Evolutionary conservation across 2,888 invertebrate species (phyloP).

Genomic region (Nymphalis polychloros): DNA sequence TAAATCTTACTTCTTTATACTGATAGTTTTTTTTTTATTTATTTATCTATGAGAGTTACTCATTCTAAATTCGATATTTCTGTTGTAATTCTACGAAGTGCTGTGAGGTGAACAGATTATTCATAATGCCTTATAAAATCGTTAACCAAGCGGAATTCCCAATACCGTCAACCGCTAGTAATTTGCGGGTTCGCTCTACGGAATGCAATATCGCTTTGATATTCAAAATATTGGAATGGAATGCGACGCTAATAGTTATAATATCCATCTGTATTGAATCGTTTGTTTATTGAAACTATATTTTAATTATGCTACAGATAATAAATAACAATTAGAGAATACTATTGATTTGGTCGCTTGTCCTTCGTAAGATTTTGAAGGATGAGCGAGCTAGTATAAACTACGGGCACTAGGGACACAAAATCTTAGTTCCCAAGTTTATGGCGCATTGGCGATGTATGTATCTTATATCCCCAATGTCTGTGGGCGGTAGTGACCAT

Average conservation of each 20-base stretch:
- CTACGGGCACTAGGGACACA: too few species aligned
- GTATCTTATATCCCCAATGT: too few species aligned
- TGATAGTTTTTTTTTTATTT: too few species aligned
- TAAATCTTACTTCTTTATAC: background rate
- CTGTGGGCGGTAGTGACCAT: too few species aligned
- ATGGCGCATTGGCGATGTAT: too few species aligned
- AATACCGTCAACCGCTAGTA: conserved; percentile 36
- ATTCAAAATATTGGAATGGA: conserved; percentile 48
- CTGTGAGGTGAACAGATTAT: conserved; percentile 1
- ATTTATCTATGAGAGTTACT: too few species aligned
- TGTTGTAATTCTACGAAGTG: background rate
- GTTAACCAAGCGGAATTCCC: conserved; percentile 22
- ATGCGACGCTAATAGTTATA: conserved; percentile 35
- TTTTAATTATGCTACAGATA: background rate
- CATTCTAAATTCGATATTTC: too few species aligned
- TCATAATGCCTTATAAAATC: conserved; percentile 8
- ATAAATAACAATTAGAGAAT: background rate
- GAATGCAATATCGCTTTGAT: conserved; percentile 50
- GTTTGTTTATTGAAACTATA: conserved; percentile 3
- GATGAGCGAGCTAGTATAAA: too few species aligned
- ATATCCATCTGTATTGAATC: conserved; percentile 16
- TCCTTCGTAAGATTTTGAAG: too few species aligned
- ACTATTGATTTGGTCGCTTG: too few species aligned
- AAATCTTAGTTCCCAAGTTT: too few species aligned
- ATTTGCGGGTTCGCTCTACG: conserved; percentile 40